Evolutionary conservation across 1,140 invertebrate species (phyloP), one percentile per base, ranked within the genome.

Genomic region (Drosophila aff.): DNA sequence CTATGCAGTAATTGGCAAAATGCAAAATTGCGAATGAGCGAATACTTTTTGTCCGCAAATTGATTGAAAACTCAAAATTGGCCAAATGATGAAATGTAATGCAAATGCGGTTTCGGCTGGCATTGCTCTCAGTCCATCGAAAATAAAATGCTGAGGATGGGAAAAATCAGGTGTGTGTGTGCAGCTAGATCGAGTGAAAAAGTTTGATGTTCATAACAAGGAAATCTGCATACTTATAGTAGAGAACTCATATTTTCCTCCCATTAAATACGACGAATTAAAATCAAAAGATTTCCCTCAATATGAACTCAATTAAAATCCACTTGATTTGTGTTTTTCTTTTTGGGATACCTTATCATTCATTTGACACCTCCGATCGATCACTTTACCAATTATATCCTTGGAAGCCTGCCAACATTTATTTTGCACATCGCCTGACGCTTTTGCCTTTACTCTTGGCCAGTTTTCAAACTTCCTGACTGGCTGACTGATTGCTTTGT

Each of bases 401-500:
- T 49, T 44, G 43, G 57, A 40, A 50, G 73, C 57, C 63, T 58
- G 41, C 57, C 55, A 66, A 77, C 75, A 77, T 76, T 55, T 68
- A 44, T 68, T 77, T 76, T 55, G 23, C 50, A 47, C 55, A 52
- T 36, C 60, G 23, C 26, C 33, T 50, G 36, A 21, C 38, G 26
- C 23, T 52, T 61, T 49, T 47, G 55, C 53, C 38, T 69, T 33
- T 38, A 59, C 59, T 57, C 53, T 58, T 44, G 79, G 72, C 63
- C 84, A 53, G 77, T 60, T 85, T 60, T 71, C 71, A 79, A 62
- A 62, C 77, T 74, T 85, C 74, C 66, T 59, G 65, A 40, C 68
- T 73, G 68, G 9, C 68, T 89, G 85, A 90, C 85, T 89, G 85
- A 89, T 90, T 89, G 85, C 85, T 89, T 90, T 89, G 85, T 85